phyloP scores from a whole-genome alignment of 92 coral and sea anemone genomes.

The Isaurus tuberculatus region DNA sequence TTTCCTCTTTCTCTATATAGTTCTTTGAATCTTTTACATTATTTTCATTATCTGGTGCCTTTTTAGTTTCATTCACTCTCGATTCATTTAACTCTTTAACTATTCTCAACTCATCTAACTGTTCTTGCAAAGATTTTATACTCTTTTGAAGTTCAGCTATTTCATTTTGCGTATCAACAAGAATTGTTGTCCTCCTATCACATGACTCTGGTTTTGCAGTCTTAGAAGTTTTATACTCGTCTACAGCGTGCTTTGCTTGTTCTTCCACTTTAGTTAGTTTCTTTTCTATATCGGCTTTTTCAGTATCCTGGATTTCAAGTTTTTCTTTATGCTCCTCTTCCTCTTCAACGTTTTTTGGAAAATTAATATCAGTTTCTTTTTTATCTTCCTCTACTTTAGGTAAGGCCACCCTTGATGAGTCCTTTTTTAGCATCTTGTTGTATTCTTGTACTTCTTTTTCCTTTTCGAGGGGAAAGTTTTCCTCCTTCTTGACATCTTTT shows the following conservation, averaged over 20 bases:
- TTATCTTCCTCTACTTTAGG: conserved; percentile 45
- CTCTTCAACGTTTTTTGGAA: no score
- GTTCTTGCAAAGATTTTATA: conserved; percentile 54
- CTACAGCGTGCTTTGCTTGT: background rate
- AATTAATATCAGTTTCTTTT: background rate
- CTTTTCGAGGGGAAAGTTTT: background rate
- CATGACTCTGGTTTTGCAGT: background rate
- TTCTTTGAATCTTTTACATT: conserved; percentile 46
- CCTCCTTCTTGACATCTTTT: background rate
- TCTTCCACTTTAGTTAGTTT: conserved; percentile 21
- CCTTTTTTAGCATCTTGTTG: background rate
- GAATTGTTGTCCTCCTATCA: background rate
- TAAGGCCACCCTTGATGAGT: background rate
- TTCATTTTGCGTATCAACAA: conserved; percentile 30
- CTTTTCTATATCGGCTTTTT: conserved; percentile 41
- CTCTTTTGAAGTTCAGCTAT: conserved; percentile 55
- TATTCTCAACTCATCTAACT: background rate
- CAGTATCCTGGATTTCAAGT: conserved; percentile 41
- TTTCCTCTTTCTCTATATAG: background rate
- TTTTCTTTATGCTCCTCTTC: background rate
- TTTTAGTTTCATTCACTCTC: no score
- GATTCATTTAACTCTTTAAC: no score
- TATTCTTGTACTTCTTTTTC: background rate
- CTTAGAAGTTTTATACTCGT: background rate
- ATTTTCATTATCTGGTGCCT: background rate